Base-by-base conservation (phyloP, 2,113 vertebrate species). In the Dicrurus megarhynchus region DNA sequence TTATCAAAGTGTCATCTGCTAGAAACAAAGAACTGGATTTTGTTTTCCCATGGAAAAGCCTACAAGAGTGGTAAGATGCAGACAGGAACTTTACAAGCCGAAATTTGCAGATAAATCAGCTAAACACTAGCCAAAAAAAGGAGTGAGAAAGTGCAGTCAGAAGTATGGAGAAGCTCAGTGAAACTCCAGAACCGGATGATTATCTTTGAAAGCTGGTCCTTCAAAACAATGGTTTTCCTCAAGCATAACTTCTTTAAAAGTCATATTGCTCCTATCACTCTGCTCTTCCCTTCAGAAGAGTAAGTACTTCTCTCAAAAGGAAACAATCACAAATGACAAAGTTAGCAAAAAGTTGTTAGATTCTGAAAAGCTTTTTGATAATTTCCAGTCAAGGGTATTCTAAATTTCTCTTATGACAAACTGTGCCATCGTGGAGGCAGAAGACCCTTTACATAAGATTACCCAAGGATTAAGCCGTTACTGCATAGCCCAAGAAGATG, bases 401-500 rank as follows among this genome's bases (percentile, higher is more conserved):
- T 87, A 35, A 74, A 56, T 61, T 84, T 84, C 17, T 53, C 23
- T 50, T 84, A 56, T 1, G 32, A 30, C 7, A 86, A 86, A 77
- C n/a, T 73, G 33, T 57, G 37, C 28, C 22, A 16, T 23, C 13
- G 42, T 3, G 16, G 23, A 84, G 21, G 9, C 13, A 88, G 78
- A 69, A 69, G 13, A 1, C 6, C 6, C 26, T 50, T 75, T 22
- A 37, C 1, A 4, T 18, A 24, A 8, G 13, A n/a, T 56, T 50
- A 78, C 52, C 18, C 9, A 44, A 63, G 15, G 49, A 19, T 49
- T 71, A 65, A 60, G 20, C 15, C 67, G 17, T 10, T 90, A n/a
- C 7, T 1, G 1, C 2, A 18, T 5, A 75, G 5, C 4, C 16
- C 15, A 28, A 87, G 37, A 32, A 49, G 15, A 47, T 5, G 2